Evolutionary conservation across 2,113 vertebrate genomes (phyloP).

Genomic region (Notechis scutatus): DNA sequence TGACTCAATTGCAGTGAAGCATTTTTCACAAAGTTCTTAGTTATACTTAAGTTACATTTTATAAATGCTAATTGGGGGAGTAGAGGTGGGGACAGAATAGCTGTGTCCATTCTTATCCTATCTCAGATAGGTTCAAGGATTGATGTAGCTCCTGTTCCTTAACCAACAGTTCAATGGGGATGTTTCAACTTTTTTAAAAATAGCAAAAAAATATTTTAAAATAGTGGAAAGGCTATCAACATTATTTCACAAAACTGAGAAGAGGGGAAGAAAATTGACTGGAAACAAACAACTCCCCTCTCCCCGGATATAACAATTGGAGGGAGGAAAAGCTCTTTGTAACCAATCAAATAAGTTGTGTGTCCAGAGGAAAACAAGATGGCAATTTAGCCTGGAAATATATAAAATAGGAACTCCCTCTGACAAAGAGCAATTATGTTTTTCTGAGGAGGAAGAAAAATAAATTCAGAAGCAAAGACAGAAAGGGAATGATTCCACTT

Average conservation of each 20-base stretch:
- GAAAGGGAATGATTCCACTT: not conserved
- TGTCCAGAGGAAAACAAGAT: not conserved
- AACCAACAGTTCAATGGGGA: slow-evolving; percentile 34
- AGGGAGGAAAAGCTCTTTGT: not conserved
- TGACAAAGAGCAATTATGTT: not conserved
- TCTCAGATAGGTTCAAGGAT: slow-evolving; percentile 18
- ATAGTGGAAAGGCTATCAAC: not conserved
- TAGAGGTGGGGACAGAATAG: not conserved
- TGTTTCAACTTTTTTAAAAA: slow-evolving; percentile 8
- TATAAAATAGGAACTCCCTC: not conserved
- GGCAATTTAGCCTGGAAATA: not conserved
- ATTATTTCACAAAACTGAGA: not conserved
- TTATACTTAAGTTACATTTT: slow-evolving; percentile 71
- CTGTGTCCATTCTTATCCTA: slow-evolving; percentile 32
- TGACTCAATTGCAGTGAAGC: slow-evolving; percentile 77
- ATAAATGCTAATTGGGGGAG: slow-evolving; percentile 39
- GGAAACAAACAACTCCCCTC: no score
- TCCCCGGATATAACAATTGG: no score
- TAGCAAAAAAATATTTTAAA: not conserved
- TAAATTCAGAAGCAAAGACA: not conserved
- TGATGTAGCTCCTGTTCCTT: slow-evolving; percentile 23
- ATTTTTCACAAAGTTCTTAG: slow-evolving; percentile 59
- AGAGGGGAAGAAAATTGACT: no score
- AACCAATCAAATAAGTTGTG: not conserved
- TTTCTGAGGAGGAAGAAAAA: not conserved